Evolutionary conservation across 1,140 invertebrate genomes (phyloP), one percentile per base, ranked within the genome.

Genomic region (Eubasilissa regina): DNA sequence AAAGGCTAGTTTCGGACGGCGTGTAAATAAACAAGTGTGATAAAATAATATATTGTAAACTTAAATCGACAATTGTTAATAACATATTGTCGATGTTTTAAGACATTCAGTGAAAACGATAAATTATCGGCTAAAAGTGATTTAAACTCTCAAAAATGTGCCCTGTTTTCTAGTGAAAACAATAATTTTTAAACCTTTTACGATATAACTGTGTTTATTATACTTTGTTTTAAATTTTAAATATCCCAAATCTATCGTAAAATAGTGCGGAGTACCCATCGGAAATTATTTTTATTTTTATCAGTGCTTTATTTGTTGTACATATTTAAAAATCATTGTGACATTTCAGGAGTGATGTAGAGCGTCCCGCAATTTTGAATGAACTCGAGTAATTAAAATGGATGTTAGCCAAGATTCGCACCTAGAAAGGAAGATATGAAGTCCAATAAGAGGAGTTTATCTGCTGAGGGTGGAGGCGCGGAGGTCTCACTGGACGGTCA

Each of bases 401-500:
- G n/a, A n/a, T n/a, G n/a, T n/a, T 10, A 45, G 19, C 15, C 4
- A 7, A 12, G 43, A 19, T 25, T 25, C 51, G 8, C 56, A 25
- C 21, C 15, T 55, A 35, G 51, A 55, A 43, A 17, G 8, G 44
- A 48, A 21, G 9, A 56, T 19, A 81, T 81, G 76, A 78, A 78
- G 66, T 35, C 79, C 8, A 72, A 4, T 3, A 73, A 56, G 58
- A 45, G 75, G 44, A 53, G 12, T 48, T 82, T 87, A 87, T 86
- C 86, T 86, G 83, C 83, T 81, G 83, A 81, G 83, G 62, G 35
- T 84, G 81, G 82, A 21, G 70, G 77, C 78, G 62, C 77, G 76
- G 84, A 83, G 77, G 76, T 83, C 80, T 83, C 80, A 35, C 64
- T 72, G 68, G 85, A 92, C 84, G 84, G 87, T 1, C 88, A 92